phyloP scores from a whole-genome alignment of 1,140 invertebrate species.

The Bradynema listronoti region DNA sequence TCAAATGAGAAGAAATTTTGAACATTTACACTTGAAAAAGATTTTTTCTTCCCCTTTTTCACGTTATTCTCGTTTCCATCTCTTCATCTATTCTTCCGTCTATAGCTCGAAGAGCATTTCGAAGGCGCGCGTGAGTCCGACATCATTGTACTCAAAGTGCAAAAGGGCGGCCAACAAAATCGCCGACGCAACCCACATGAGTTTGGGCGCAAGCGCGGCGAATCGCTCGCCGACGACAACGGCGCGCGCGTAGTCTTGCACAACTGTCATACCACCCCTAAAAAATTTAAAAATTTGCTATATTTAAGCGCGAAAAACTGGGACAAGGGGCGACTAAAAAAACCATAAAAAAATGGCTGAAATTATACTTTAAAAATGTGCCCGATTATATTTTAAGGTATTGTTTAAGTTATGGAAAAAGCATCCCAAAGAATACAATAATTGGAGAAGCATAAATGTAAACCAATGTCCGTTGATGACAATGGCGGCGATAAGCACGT shows the following conservation, averaged over 20 bases:
- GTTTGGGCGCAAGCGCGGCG: constrained; percentile 36
- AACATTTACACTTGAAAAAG: too few relatives aligned
- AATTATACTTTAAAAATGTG: neutral
- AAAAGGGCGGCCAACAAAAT: constrained; percentile 48
- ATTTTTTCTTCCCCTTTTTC: too few relatives aligned
- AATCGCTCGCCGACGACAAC: constrained; percentile 51
- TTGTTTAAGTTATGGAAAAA: neutral
- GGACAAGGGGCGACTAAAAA: neutral
- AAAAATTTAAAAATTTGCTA: constrained; percentile 19
- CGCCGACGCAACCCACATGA: constrained; percentile 37
- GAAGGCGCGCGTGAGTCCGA: constrained; percentile 56
- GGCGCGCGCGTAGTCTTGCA: constrained; percentile 54
- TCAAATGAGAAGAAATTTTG: too few relatives aligned
- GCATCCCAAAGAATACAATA: neutral
- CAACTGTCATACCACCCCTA: constrained; percentile 48
- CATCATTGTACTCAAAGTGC: constrained; percentile 58
- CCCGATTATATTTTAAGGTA: neutral
- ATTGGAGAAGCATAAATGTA: neutral
- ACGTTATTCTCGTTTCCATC: too few relatives aligned
- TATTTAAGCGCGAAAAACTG: neutral
- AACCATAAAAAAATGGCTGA: neutral
- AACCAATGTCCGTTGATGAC: constrained; percentile 53
- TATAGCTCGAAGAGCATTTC: constrained; percentile 56
- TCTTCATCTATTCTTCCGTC: too few relatives aligned
- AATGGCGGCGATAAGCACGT: constrained; percentile 47